phyloP scores from a whole-genome alignment of 2,113 vertebrate genomes.

The Hiodon alosoides region DNA sequence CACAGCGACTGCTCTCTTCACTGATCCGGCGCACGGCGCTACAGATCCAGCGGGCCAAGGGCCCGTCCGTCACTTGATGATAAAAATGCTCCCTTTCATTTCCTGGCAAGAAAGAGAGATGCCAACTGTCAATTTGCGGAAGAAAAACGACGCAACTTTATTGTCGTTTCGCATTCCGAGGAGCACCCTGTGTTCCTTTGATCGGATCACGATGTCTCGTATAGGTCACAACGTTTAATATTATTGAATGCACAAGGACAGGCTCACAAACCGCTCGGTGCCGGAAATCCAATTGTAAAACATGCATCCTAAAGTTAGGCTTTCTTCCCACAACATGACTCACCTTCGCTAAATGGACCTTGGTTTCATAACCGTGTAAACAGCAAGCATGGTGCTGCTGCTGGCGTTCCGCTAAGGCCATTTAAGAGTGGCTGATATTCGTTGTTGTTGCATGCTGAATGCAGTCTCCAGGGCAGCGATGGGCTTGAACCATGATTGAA shows the following conservation, averaged over 20 bases:
- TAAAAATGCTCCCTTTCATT: neutral
- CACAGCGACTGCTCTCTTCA: neutral
- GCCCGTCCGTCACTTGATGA: neutral
- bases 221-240: conserved; percentile 8
- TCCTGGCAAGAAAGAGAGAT: neutral
- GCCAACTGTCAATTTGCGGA: neutral
- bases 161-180: neutral
- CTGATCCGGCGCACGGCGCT: neutral
- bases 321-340: no score
- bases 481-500: no score
- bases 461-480: no score
- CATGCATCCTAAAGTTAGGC: neutral
- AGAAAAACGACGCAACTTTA: neutral
- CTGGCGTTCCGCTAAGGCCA: no score
- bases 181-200: neutral
- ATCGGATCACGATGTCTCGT: neutral
- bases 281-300: neutral
- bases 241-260: neutral
- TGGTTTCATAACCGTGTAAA: no score
- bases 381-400: neutral
- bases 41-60: neutral
- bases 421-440: no score
- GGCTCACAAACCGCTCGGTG: neutral
- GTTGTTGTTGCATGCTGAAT: no score
- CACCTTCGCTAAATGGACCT: no score